These are phyloP conservation scores for Eurypyga helias DNA, from an alignment of 2,113 vertebrate species.

Conservation along the genomic window DNA sequence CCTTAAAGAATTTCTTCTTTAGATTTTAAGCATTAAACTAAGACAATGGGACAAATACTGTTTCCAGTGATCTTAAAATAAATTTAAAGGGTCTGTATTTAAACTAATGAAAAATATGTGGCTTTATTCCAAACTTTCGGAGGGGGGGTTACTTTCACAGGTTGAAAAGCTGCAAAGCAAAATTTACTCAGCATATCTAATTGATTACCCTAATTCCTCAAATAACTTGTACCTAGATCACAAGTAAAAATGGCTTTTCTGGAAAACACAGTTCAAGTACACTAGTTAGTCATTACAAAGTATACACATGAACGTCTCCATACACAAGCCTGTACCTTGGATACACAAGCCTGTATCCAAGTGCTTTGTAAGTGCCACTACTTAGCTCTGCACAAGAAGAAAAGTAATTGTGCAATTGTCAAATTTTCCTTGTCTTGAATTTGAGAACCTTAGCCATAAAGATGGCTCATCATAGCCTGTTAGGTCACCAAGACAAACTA, in stretches of 20 bases:
- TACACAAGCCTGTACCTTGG: too few relatives aligned
- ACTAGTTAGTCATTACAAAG: neutral
- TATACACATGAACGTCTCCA: neutral
- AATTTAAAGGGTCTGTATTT: neutral
- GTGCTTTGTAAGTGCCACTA: neutral
- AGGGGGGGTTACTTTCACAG: neutral
- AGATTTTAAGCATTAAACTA: neutral
- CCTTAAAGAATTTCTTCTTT: neutral
- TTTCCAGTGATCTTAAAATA: neutral
- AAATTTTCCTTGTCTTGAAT: slow-evolving; percentile 24
- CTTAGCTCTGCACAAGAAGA: neutral
- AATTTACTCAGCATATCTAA: neutral
- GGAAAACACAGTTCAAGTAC: neutral
- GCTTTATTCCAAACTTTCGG: neutral
- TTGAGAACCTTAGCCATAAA: slow-evolving; percentile 1
- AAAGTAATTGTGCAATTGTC: neutral
- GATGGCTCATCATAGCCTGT: neutral
- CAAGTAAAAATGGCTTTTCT: neutral
- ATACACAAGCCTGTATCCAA: neutral
- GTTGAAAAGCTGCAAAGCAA: neutral
- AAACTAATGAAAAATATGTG: neutral
- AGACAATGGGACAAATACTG: neutral
- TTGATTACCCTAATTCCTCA: neutral
- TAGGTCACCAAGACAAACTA: slow-evolving; percentile 28
- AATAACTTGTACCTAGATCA: neutral